A percentile compares a stretch with the other conserved stretches of the same genome.
phyloP scores from a whole-genome alignment of 37 sponge, comb jelly and placozoan species.

The Dysidea cf. avara region DNA sequence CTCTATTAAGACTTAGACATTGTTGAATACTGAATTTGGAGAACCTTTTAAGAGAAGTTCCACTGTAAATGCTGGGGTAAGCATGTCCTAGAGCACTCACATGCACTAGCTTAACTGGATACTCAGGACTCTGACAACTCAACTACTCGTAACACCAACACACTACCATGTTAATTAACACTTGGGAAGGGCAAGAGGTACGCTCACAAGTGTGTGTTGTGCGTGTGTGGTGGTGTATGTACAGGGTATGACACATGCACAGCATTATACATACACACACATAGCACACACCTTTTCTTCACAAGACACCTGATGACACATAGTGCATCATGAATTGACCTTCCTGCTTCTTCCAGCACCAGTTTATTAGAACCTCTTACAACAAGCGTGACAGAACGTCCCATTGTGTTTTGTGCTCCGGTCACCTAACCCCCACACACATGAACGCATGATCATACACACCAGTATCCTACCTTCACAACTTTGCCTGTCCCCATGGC shows the following conservation, averaged over 20 bases:
- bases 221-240: no score
- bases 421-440: constrained; percentile 62
- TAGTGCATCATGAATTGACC: constrained; percentile 98
- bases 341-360: constrained; percentile 95
- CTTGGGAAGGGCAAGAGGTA: no score
- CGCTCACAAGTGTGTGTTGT: no score
- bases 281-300: constrained; percentile 75
- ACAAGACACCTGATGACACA: constrained; percentile 98
- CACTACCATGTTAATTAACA: no score
- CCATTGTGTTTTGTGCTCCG: constrained; percentile 38
- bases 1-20: no score
- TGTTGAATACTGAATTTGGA: no score
- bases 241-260: background rate
- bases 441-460: background rate
- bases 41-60: no score
- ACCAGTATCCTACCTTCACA: constrained; percentile 67
- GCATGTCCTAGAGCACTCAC: no score
- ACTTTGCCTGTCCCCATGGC: constrained; percentile 84
- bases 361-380: constrained; percentile 97
- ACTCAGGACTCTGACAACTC: no score
- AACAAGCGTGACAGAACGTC: constrained; percentile 80
- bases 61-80: no score
- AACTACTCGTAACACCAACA: no score
- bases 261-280: background rate
- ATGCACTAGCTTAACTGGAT: no score